These are phyloP conservation scores for Sceliomorpha sp. DNA, from an alignment of 2,888 invertebrate genomes.

Conservation along the genomic window DNA sequence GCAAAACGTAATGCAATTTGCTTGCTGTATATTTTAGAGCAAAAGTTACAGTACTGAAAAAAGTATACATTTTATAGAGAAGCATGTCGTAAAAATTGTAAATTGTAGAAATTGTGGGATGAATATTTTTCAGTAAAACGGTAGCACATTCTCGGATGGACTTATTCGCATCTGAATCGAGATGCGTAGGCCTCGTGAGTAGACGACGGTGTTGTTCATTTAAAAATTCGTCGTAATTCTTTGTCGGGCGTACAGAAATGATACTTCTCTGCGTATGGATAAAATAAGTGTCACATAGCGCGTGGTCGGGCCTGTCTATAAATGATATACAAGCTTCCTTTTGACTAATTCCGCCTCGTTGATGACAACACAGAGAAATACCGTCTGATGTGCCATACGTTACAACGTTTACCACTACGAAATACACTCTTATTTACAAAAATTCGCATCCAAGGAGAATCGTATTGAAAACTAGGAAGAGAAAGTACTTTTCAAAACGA, in stretches of 20 bases:
- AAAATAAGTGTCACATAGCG: slow-evolving; percentile 51
- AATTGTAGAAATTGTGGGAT: no score
- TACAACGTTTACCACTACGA: slow-evolving; percentile 10
- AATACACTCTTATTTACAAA: slow-evolving; percentile 23
- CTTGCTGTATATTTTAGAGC: no score
- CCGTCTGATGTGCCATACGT: slow-evolving; percentile 44
- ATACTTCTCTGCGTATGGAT: slow-evolving; percentile 28
- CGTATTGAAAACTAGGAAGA: no score
- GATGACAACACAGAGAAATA: slow-evolving; percentile 65
- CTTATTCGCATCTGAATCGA: slow-evolving; percentile 25
- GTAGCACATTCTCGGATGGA: background rate
- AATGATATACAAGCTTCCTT: slow-evolving; percentile 72
- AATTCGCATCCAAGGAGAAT: no score
- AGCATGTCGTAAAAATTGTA: no score
- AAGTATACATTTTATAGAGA: no score
- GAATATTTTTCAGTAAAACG: background rate
- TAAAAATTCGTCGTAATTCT: slow-evolving; percentile 55
- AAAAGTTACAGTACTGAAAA: no score
- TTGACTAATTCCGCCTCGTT: slow-evolving; percentile 76
- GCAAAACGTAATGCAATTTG: no score
- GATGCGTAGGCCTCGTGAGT: slow-evolving; percentile 32
- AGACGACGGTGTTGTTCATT: slow-evolving; percentile 20
- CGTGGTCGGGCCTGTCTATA: slow-evolving; percentile 70
- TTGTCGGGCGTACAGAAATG: slow-evolving; percentile 48
- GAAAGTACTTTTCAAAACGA: no score